Conservation (phyloP, 1,140 invertebrate species). For the Aphaenogaster rudis region DNA sequence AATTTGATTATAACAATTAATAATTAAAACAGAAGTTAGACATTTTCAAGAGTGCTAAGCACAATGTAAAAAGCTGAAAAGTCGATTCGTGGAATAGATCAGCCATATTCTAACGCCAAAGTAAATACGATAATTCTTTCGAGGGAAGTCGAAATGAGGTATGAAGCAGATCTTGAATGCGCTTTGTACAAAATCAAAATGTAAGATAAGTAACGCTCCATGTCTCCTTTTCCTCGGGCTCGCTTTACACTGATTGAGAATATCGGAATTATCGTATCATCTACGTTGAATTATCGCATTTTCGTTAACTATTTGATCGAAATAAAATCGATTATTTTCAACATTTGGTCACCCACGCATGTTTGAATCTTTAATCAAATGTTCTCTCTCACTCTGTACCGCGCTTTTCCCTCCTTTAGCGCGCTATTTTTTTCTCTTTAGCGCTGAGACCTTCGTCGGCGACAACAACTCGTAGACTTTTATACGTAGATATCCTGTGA, state of each 20-base stretch:
- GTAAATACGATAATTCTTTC: constrained; percentile 13
- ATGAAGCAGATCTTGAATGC: not conserved
- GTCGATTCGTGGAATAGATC: constrained; percentile 7
- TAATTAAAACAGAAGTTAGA: not conserved
- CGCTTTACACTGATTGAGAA: constrained; percentile 12
- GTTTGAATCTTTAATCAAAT: constrained; percentile 42
- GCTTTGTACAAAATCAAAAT: constrained; percentile 50
- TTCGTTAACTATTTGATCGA: constrained; percentile 20
- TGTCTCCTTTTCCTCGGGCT: not conserved
- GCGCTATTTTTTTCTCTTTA: constrained; percentile 60
- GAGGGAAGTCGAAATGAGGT: not conserved
- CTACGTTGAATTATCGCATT: constrained; percentile 27
- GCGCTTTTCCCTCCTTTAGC: constrained; percentile 47
- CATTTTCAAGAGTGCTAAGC: not conserved
- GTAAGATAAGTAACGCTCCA: constrained; percentile 29
- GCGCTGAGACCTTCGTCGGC: constrained; percentile 7
- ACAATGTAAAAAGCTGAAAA: not conserved
- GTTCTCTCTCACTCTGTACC: constrained; percentile 48
- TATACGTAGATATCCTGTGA: constrained; percentile 44
- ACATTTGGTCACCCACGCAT: not conserved
- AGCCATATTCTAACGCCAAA: not conserved
- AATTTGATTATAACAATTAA: not conserved
- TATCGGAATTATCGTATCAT: not conserved
- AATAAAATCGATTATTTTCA: constrained; percentile 12
- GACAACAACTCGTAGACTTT: constrained; percentile 47